A percentile compares a stretch with the other conserved stretches of the same genome.
phyloP scores from a whole-genome alignment of 1,140 invertebrate genomes.

The Planococcus citri region DNA sequence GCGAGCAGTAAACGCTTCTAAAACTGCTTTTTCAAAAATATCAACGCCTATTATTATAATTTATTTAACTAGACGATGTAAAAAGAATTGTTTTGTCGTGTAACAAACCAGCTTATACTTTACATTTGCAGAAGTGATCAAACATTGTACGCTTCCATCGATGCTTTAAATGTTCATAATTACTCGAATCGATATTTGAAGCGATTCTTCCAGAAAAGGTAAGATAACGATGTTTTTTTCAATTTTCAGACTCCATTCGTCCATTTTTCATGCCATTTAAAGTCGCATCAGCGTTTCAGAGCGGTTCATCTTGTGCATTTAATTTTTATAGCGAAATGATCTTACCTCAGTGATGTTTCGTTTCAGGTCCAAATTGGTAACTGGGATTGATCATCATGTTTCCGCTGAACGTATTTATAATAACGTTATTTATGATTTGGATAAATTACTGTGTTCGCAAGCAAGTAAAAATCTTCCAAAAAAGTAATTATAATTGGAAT shows the following conservation, averaged over 20 bases:
- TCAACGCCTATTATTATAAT: too few species aligned
- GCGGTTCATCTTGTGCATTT: too few species aligned
- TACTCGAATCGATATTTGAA: background rate
- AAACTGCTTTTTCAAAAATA: too few species aligned
- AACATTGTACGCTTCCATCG: slow-evolving; percentile 13
- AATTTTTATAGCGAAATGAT: too few species aligned
- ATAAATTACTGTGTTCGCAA: slow-evolving; percentile 35
- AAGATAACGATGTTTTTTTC: too few species aligned
- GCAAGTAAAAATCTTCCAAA: background rate
- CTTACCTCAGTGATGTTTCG: too few species aligned
- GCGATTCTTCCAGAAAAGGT: slow-evolving; percentile 17
- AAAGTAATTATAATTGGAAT: slow-evolving; percentile 16
- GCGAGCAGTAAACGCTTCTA: too few species aligned
- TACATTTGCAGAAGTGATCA: slow-evolving; percentile 19
- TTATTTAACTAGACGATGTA: too few species aligned
- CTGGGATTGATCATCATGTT: slow-evolving; percentile 46
- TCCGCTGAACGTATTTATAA: slow-evolving; percentile 43
- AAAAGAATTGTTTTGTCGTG: background rate
- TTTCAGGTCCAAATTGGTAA: slow-evolving; percentile 41
- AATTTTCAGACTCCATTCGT: too few species aligned
- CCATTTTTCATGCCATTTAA: too few species aligned
- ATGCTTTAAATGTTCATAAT: slow-evolving; percentile 12
- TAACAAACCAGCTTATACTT: slow-evolving; percentile 12
- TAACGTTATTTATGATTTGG: slow-evolving; percentile 62
- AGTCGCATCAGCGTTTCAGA: too few species aligned